These are phyloP conservation scores for Drosophila sulfurigaster DNA, from an alignment of 1,140 invertebrate species.

Conservation along the genomic window DNA sequence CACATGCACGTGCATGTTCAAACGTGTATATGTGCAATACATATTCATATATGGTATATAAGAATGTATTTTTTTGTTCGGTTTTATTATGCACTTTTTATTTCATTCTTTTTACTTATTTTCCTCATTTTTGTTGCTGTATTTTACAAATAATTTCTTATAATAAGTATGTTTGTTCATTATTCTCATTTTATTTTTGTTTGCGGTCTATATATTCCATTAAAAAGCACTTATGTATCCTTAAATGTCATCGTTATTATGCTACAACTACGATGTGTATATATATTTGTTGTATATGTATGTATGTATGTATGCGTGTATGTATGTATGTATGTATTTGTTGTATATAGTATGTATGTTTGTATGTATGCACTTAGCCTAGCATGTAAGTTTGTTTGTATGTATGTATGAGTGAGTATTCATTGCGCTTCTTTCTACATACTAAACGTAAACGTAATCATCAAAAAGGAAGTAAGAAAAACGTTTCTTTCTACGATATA, in stretches of 20 bases:
- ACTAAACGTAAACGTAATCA: not conserved
- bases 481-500: not conserved
- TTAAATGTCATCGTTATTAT: slow-evolving; percentile 55
- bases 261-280: slow-evolving; percentile 42
- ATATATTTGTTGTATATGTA: slow-evolving; percentile 33
- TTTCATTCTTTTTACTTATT: not conserved
- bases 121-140: slow-evolving; percentile 38
- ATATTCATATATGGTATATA: slow-evolving; percentile 14
- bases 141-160: slow-evolving; percentile 56
- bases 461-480: slow-evolving; percentile 3
- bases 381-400: not conserved
- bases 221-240: slow-evolving; percentile 81
- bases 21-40: slow-evolving; percentile 20
- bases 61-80: slow-evolving; percentile 40
- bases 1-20: slow-evolving; percentile 5
- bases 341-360: slow-evolving; percentile 32
- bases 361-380: slow-evolving; percentile 1
- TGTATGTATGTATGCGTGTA: slow-evolving; percentile 35
- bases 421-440: slow-evolving; percentile 4
- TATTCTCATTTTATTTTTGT: slow-evolving; percentile 37
- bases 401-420: slow-evolving; percentile 25
- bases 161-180: slow-evolving; percentile 39
- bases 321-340: slow-evolving; percentile 12
- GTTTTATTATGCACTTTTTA: slow-evolving; percentile 20
- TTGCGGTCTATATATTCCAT: slow-evolving; percentile 76